These are phyloP conservation scores for Pithys albifrons DNA, from an alignment of 2,113 vertebrate species.

Conservation along the genomic window DNA sequence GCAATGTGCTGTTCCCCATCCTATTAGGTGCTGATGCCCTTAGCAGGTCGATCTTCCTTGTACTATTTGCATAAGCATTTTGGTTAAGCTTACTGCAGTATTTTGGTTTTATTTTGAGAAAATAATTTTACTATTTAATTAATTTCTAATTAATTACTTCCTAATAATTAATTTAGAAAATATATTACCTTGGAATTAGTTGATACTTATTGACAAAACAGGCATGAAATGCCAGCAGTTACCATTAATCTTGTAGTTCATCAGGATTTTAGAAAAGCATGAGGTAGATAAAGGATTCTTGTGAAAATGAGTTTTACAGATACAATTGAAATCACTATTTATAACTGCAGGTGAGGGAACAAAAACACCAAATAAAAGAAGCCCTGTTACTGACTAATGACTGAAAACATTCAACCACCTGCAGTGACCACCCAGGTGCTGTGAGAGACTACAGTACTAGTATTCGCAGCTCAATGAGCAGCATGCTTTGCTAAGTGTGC, in stretches of 20 bases:
- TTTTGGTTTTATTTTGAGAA: not conserved
- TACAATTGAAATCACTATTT: too few relatives aligned
- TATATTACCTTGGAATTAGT: not conserved
- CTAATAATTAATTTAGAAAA: not conserved
- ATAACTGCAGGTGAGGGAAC: too few relatives aligned
- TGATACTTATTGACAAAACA: not conserved
- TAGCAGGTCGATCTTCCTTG: not conserved
- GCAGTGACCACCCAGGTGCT: not conserved
- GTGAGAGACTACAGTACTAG: not conserved
- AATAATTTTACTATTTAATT: not conserved
- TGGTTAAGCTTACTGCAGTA: not conserved
- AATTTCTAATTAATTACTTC: not conserved
- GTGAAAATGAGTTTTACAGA: not conserved
- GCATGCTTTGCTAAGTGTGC: not conserved
- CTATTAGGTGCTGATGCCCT: not conserved
- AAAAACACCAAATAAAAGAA: too few relatives aligned
- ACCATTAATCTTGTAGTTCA: not conserved
- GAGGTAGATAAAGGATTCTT: fast-evolving
- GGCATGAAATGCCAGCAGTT: not conserved
- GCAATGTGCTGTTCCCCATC: not conserved
- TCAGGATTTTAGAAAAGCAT: not conserved
- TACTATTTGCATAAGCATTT: not conserved
- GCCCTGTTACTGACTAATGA: not conserved
- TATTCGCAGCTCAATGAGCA: not conserved
- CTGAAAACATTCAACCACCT: not conserved